Percentiles rank a stretch among this genome's conserved stretches.
Conservation (phyloP, 2,888 invertebrate species). For the Ganaspis brasiliensis region DNA sequence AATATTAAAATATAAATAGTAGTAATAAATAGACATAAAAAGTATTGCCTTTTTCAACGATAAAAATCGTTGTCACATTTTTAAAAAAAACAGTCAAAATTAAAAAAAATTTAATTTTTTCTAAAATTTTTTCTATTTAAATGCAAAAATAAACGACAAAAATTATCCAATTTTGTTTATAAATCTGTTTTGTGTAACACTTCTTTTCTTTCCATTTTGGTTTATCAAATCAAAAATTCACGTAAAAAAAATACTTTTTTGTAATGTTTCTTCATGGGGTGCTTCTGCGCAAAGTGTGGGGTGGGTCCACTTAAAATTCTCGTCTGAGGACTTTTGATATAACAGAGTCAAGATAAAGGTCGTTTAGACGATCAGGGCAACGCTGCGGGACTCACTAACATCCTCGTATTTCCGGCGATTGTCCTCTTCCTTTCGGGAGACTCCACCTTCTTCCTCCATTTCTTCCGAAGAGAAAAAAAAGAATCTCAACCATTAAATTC, state of each 20-base stretch:
- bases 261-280: neutral
- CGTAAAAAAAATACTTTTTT: neutral
- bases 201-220: too few relatives aligned
- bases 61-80: too few relatives aligned
- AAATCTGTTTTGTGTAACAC: too few relatives aligned
- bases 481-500: neutral
- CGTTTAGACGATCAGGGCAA: slow-evolving; percentile 48
- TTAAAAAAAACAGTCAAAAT: too few relatives aligned
- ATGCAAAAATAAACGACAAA: too few relatives aligned
- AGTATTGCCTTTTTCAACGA: too few relatives aligned
- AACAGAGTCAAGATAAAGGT: slow-evolving; percentile 57
- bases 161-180: too few relatives aligned
- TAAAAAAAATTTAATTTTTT: too few relatives aligned
- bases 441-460: slow-evolving; percentile 30
- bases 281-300: slow-evolving; percentile 4
- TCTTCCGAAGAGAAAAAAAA: slow-evolving; percentile 38
- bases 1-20: too few relatives aligned
- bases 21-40: too few relatives aligned
- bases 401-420: slow-evolving; percentile 60
- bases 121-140: too few relatives aligned
- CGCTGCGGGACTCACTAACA: slow-evolving; percentile 59
- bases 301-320: slow-evolving; percentile 53
- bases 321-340: slow-evolving; percentile 53
- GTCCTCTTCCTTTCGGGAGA: slow-evolving; percentile 49
- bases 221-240: too few relatives aligned